Evolutionary conservation across 2,888 invertebrate species (phyloP).

Genomic region (Pimpla rufipes): DNA sequence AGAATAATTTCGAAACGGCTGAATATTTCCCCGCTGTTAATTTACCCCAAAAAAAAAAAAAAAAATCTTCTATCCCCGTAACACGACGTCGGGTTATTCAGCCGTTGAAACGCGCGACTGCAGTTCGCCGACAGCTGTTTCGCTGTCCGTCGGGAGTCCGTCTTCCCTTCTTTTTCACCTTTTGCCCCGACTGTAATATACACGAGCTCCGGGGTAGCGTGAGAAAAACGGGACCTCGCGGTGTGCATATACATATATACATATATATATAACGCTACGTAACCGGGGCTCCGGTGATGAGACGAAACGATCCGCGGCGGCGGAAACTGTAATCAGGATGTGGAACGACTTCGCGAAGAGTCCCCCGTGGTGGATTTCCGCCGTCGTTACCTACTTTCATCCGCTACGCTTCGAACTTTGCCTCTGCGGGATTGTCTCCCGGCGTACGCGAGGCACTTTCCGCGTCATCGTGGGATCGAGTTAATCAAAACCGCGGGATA

Average conservation of each 20-base stretch:
- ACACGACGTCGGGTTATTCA: neutral
- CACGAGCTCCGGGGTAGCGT: neutral
- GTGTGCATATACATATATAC: neutral
- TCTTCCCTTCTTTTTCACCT: neutral
- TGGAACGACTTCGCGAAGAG: constrained; percentile 31
- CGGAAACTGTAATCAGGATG: constrained; percentile 35
- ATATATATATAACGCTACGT: neutral
- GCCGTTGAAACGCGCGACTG: neutral
- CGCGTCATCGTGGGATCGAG: constrained; percentile 41
- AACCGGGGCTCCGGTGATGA: neutral
- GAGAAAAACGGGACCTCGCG: neutral
- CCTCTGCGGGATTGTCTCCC: constrained; percentile 2
- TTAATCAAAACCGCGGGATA: constrained; percentile 59
- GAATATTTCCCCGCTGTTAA: too few relatives aligned
- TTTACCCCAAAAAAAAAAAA: neutral
- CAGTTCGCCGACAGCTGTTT: neutral
- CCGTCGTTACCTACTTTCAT: constrained; percentile 3
- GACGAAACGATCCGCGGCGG: constrained; percentile 1
- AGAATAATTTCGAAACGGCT: too few relatives aligned
- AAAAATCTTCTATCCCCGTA: neutral
- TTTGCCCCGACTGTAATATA: neutral
- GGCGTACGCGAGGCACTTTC: neutral
- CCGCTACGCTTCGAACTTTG: constrained; percentile 30
- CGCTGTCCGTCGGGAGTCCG: neutral
- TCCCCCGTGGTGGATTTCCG: constrained; percentile 24